A percentile compares a stretch with the other conserved stretches of the same genome.
phyloP scores from a whole-genome alignment of 1,140 invertebrate species.

The Dysdera silvatica region DNA sequence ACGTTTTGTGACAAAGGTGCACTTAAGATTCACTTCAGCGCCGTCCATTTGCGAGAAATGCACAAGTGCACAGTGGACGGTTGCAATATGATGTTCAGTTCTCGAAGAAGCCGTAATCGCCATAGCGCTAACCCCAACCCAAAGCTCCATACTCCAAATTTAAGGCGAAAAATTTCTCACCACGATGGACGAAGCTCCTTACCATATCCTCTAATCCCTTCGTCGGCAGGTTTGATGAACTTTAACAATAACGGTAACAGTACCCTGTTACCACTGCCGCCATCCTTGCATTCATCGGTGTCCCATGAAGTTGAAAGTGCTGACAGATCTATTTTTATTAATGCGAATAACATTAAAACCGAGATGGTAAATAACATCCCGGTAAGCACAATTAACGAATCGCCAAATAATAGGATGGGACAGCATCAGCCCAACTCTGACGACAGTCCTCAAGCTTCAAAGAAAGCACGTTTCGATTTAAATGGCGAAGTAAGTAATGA shows the following conservation, averaged over 20 bases:
- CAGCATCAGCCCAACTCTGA: not conserved
- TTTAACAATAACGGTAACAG: slow-evolving; percentile 9
- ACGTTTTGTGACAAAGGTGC: slow-evolving; percentile 99
- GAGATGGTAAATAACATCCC: slow-evolving; percentile 12
- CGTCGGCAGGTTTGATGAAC: slow-evolving; percentile 13
- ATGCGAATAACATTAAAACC: not conserved
- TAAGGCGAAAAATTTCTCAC: slow-evolving; percentile 81
- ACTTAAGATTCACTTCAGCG: slow-evolving; percentile 98
- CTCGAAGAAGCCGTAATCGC: slow-evolving; percentile 84
- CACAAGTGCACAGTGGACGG: slow-evolving; percentile 98
- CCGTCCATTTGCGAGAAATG: slow-evolving; percentile 97
- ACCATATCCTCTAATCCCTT: slow-evolving; percentile 65
- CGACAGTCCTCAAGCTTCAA: slow-evolving; percentile 14
- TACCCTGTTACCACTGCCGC: not conserved
- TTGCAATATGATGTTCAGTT: slow-evolving; percentile 99
- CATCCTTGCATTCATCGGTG: not conserved
- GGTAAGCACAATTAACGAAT: slow-evolving; percentile 24
- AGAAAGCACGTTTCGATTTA: slow-evolving; percentile 49
- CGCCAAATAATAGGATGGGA: not conserved
- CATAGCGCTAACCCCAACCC: slow-evolving; percentile 98
- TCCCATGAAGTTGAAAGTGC: not conserved
- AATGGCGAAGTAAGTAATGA: slow-evolving; percentile 56
- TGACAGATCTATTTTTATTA: not conserved
- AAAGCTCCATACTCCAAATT: slow-evolving; percentile 90
- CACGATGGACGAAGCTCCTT: slow-evolving; percentile 82